These are phyloP conservation scores for Bubalus kerabau DNA, from an alignment of 2,113 vertebrate species.

Conservation along the genomic window DNA sequence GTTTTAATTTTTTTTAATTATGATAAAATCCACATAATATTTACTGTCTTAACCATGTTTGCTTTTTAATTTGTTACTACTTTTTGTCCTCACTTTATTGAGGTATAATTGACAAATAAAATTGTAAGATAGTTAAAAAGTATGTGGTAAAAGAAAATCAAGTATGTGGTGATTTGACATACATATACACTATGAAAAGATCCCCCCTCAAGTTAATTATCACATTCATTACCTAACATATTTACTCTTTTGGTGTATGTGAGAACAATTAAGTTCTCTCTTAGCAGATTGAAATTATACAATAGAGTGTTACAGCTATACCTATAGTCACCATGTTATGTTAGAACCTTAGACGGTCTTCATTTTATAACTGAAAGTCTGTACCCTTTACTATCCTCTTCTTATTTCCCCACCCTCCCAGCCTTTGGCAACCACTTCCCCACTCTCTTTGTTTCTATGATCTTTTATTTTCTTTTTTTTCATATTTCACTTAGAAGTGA, in stretches of 20 bases:
- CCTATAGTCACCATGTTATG: not conserved
- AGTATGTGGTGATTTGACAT: not conserved
- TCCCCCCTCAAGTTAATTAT: not conserved
- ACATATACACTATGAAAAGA: not conserved
- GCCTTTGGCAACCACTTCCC: not conserved
- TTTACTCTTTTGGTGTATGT: not conserved
- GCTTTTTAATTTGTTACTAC: not conserved
- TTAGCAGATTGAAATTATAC: not conserved
- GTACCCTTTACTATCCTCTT: not conserved
- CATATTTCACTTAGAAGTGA: not conserved
- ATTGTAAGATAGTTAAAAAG: not conserved
- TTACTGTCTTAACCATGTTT: not conserved
- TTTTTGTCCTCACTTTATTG: not conserved
- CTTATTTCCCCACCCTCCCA: not conserved
- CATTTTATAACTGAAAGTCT: not conserved
- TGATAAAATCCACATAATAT: not conserved
- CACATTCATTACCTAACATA: not conserved
- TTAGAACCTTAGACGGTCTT: not conserved
- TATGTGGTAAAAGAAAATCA: not conserved
- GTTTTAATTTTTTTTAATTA: not conserved
- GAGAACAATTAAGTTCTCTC: not conserved
- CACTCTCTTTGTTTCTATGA: not conserved
- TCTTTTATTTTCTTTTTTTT: not conserved
- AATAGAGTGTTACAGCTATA: not conserved
- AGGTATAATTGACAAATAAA: not conserved